These are phyloP conservation scores for Manis crassicaudata DNA, from an alignment of 2,797 vertebrate genomes.

Conservation along the genomic window DNA sequence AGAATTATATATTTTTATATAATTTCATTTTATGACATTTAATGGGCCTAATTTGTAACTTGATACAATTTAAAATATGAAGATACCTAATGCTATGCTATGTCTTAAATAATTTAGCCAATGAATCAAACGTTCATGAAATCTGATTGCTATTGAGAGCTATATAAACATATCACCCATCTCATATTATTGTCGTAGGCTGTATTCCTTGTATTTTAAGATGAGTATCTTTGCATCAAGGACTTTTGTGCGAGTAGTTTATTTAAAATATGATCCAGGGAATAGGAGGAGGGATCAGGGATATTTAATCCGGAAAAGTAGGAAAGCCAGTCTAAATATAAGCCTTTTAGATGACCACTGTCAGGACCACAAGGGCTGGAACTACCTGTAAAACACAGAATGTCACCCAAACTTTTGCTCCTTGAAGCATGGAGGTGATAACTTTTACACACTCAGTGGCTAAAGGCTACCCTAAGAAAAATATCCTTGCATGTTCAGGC, in stretches of 20 bases:
- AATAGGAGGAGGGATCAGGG: not conserved
- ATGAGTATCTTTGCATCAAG: not conserved
- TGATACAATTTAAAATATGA: not conserved
- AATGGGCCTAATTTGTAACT: not conserved
- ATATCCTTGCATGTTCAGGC: not conserved
- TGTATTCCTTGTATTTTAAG: not conserved
- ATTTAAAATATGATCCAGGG: not conserved
- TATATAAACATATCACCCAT: not conserved
- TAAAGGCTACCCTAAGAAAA: not conserved
- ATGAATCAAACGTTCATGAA: not conserved
- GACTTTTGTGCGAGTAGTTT: not conserved
- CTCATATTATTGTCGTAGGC: not conserved
- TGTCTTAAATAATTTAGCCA: not conserved
- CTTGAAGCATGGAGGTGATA: not conserved
- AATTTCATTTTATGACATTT: not conserved
- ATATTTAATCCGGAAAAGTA: not conserved
- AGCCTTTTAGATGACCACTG: not conserved
- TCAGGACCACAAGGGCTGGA: not conserved
- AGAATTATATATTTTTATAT: not conserved
- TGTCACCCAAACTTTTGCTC: not conserved
- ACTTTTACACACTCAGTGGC: not conserved
- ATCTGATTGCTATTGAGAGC: not conserved
- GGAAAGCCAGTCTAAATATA: not conserved
- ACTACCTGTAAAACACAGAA: not conserved
- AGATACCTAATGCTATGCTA: not conserved